Conservation (phyloP, 2,888 invertebrate genomes). For the Taphrorychus bicolor region DNA sequence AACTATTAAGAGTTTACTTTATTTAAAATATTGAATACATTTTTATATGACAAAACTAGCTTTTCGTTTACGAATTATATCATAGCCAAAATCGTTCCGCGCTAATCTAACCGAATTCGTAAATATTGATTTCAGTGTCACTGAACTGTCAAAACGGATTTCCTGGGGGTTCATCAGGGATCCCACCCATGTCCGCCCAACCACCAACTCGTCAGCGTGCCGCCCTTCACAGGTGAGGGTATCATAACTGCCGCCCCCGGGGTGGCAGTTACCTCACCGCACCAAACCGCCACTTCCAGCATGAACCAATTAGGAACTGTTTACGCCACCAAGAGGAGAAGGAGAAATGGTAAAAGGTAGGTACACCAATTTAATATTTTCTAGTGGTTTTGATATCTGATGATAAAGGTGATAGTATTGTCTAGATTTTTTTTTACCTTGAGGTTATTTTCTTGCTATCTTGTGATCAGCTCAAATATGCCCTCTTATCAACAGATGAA, state of each 20-base stretch:
- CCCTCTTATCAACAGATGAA: no score
- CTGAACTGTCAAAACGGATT: conserved; percentile 41
- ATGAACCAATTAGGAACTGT: conserved; percentile 95
- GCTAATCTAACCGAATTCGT: background rate
- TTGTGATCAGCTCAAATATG: no score
- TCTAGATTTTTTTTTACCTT: no score
- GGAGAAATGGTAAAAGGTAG: conserved; percentile 96
- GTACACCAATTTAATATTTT: background rate
- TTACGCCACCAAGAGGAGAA: conserved; percentile 93
- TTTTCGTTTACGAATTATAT: no score
- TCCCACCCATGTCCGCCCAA: conserved; percentile 41
- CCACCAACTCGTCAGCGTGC: conserved; percentile 42
- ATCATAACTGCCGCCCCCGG: conserved; percentile 38
- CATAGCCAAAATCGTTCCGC: no score
- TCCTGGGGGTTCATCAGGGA: conserved; percentile 40
- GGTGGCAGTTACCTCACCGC: conserved; percentile 37
- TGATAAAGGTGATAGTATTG: no score
- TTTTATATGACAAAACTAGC: no score
- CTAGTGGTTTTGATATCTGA: no score
- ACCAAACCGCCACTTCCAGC: conserved; percentile 45
- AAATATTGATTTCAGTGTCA: conserved; percentile 26
- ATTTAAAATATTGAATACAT: no score
- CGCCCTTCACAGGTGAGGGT: conserved; percentile 48
- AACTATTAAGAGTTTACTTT: no score
- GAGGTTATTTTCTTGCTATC: no score